Percentiles rank a stretch among this genome's conserved stretches.
Evolutionary conservation across 2,113 vertebrate species (phyloP).

Genomic region (Hypanus sabinus): DNA sequence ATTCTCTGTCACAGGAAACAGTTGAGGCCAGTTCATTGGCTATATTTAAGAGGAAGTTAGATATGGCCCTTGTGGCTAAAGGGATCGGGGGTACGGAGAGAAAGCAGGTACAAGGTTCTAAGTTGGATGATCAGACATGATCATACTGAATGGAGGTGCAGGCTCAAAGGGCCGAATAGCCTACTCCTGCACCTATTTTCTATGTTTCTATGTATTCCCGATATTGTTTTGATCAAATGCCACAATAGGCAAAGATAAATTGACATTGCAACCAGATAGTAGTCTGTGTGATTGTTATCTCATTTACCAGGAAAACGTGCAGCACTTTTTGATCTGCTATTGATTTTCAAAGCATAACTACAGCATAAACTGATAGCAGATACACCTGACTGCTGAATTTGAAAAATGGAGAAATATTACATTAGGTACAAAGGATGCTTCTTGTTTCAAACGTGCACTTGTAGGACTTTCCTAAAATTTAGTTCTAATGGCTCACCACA

Average conservation of each 20-base stretch:
- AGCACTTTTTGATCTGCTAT: neutral
- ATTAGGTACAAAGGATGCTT: neutral
- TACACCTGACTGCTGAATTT: neutral
- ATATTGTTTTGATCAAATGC: neutral
- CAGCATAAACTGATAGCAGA: neutral
- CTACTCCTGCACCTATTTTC: too few relatives aligned
- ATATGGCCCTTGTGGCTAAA: too few relatives aligned
- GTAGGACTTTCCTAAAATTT: neutral
- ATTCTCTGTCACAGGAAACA: too few relatives aligned
- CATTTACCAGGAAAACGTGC: neutral
- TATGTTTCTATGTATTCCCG: too few relatives aligned
- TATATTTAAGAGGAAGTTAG: too few relatives aligned
- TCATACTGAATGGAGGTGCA: too few relatives aligned
- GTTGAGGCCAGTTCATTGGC: too few relatives aligned
- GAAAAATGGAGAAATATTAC: neutral
- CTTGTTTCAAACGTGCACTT: neutral
- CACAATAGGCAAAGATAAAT: neutral
- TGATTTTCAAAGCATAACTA: neutral
- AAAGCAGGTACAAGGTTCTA: too few relatives aligned
- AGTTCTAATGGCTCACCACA: neutral
- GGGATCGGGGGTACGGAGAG: too few relatives aligned
- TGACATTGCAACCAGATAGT: neutral
- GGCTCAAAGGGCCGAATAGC: too few relatives aligned
- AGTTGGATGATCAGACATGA: too few relatives aligned
- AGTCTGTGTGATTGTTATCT: neutral